A percentile compares a stretch with the other conserved stretches of the same genome.
phyloP scores from a whole-genome alignment of 2,797 vertebrate species.

The Anabas testudineus region DNA sequence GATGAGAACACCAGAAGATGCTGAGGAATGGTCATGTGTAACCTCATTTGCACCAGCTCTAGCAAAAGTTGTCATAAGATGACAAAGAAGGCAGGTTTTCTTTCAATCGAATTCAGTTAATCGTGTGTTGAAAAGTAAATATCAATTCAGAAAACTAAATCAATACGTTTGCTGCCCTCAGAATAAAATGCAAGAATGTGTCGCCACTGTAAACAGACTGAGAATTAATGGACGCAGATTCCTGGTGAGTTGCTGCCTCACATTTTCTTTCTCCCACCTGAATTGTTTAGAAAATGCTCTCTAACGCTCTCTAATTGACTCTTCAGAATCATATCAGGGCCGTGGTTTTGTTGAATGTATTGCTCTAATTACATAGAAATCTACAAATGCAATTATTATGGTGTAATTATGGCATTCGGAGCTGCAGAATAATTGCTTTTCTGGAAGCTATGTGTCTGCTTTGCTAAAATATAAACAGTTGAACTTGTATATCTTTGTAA shows the following conservation, averaged over 20 bases:
- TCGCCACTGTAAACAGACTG: conserved; percentile 74
- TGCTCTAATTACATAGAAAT: conserved; percentile 50
- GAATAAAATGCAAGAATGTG: conserved; percentile 88
- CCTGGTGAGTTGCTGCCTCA: conserved; percentile 83
- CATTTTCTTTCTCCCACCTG: conserved; percentile 12
- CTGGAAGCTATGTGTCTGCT: conserved; percentile 26
- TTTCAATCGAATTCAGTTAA: neutral
- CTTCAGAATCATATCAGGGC: conserved; percentile 27
- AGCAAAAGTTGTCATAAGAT: neutral
- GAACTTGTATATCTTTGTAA: no score
- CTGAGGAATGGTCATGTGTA: neutral
- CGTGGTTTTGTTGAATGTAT: conserved; percentile 30
- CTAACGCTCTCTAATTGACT: conserved; percentile 17
- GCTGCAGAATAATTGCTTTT: conserved; percentile 41
- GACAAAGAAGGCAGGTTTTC: neutral
- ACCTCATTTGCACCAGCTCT: neutral
- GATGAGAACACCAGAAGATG: neutral
- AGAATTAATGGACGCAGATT: conserved; percentile 84
- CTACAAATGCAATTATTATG: conserved; percentile 42
- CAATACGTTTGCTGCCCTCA: conserved; percentile 61
- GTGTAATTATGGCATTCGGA: conserved; percentile 40
- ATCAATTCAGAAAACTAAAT: neutral
- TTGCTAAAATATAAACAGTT: neutral
- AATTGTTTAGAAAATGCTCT: conserved; percentile 6
- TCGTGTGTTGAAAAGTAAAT: neutral